Conservation (phyloP, 2,888 invertebrate species). For the Tipula helvola region DNA sequence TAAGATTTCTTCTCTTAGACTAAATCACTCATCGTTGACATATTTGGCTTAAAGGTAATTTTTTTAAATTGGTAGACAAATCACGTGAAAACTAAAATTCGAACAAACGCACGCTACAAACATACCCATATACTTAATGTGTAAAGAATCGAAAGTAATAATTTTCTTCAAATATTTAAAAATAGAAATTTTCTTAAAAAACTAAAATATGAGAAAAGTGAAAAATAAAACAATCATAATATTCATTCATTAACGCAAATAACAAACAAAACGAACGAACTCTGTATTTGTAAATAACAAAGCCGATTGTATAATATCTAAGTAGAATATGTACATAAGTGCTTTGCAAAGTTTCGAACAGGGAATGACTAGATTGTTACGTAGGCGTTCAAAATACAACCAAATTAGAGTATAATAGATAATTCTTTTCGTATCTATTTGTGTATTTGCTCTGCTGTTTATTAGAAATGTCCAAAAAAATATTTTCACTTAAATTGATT, state of each 20-base stretch:
- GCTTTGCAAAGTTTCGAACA: neutral
- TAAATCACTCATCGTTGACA: no score
- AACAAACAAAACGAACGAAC: neutral
- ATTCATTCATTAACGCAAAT: neutral
- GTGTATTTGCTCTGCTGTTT: neutral
- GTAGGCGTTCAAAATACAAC: neutral
- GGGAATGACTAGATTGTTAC: neutral
- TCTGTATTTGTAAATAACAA: neutral
- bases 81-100: no score
- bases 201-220: neutral
- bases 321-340: neutral
- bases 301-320: neutral
- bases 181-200: neutral
- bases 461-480: neutral
- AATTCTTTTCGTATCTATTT: neutral
- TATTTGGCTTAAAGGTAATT: no score
- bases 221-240: neutral
- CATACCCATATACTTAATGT: no score
- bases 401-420: neutral
- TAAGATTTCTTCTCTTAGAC: no score
- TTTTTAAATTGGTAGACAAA: no score
- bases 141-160: neutral
- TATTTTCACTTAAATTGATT: neutral
- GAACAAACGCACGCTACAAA: no score
- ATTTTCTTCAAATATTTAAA: neutral